These are phyloP conservation scores for Austrofundulus limnaeus DNA, from an alignment of 2,113 vertebrate species.

Conservation along the genomic window DNA sequence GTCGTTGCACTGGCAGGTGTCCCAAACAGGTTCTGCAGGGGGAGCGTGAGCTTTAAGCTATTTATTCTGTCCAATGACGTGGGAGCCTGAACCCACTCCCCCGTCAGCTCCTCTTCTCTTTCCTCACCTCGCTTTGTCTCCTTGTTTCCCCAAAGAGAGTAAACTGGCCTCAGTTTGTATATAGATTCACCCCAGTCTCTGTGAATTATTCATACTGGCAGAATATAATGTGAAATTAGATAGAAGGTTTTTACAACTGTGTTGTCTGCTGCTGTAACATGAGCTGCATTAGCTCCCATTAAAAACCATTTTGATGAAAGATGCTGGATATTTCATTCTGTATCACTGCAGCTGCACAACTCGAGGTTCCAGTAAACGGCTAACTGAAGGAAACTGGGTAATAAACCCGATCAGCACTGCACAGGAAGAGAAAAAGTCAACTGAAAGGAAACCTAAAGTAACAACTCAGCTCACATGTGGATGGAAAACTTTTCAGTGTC, in stretches of 20 bases:
- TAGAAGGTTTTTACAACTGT: no score
- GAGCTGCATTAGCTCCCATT: neutral
- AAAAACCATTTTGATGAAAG: neutral
- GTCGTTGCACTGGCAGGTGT: constrained; percentile 10
- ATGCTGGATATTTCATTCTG: no score
- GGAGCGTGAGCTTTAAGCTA: constrained; percentile 62
- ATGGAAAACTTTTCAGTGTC: constrained; percentile 2
- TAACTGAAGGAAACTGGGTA: constrained; percentile 11
- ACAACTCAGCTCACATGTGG: neutral
- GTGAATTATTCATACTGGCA: constrained; percentile 8
- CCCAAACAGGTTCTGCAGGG: constrained; percentile 18
- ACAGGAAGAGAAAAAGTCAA: neutral
- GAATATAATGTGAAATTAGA: neutral
- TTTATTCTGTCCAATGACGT: constrained; percentile 80
- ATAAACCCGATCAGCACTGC: neutral
- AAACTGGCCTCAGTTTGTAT: neutral
- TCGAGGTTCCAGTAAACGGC: constrained; percentile 1
- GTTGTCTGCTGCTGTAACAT: neutral
- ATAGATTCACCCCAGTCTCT: neutral
- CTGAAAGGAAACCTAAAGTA: neutral
- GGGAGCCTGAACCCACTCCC: constrained; percentile 66
- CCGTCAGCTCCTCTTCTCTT: constrained; percentile 34
- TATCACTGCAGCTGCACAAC: neutral
- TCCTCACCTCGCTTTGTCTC: constrained; percentile 8
- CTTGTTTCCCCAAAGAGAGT: constrained; percentile 13